Conservation (phyloP, 2,113 vertebrate species). For the Sander lucioperca region DNA sequence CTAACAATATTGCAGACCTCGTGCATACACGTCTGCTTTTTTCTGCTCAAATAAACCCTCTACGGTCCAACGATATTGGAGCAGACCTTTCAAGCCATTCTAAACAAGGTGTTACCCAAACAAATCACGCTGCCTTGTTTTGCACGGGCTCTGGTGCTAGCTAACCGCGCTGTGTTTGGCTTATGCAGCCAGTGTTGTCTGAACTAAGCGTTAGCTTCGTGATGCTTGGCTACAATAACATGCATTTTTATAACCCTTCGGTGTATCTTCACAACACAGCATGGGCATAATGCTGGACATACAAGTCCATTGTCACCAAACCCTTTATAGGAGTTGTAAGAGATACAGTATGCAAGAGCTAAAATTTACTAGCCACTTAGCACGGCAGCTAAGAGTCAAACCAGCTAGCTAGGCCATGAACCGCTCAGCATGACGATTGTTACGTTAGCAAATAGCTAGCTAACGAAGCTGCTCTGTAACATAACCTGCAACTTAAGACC, state of each 20-base stretch:
- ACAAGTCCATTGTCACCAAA: background rate
- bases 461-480: slow-evolving; percentile 18
- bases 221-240: slow-evolving; percentile 2
- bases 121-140: slow-evolving; percentile 5
- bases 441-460: slow-evolving; percentile 54
- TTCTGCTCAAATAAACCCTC: background rate
- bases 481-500: background rate
- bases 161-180: background rate
- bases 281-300: rapidly evolving
- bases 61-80: rapidly evolving
- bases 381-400: slow-evolving; percentile 36
- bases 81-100: background rate
- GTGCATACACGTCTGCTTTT: background rate
- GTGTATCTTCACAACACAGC: rapidly evolving
- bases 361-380: slow-evolving; percentile 28
- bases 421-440: slow-evolving; percentile 63
- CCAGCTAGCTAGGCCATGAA: slow-evolving; percentile 79
- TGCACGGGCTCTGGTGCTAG: background rate
- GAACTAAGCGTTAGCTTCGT: slow-evolving; percentile 43
- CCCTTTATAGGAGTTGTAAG: rapidly evolving
- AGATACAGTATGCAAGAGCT: too few relatives aligned
- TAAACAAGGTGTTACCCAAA: background rate
- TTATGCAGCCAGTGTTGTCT: slow-evolving; percentile 13
- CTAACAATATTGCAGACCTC: slow-evolving; percentile 42
- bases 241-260: rapidly evolving